Evolutionary conservation across 1,140 invertebrate species (phyloP), one percentile per base, ranked within the genome.

Genomic region (Drosophila elegans): DNA sequence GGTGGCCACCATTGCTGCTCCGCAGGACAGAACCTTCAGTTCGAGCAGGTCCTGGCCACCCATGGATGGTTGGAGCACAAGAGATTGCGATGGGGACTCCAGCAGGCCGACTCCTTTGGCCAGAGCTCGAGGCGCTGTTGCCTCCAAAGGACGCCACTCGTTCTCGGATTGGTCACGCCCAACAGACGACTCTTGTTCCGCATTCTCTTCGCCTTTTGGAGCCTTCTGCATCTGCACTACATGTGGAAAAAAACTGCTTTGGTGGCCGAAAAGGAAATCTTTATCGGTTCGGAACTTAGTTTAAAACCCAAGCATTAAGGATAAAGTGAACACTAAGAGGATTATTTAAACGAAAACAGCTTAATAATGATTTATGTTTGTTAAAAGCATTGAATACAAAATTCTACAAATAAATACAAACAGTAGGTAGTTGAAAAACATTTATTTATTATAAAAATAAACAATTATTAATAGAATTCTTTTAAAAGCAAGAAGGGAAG

Each of bases 131-230:
- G 48, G 2, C n/a, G 48, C 1, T 13, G n/a, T 34, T 51, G 29
- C 9, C 34, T 78, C 0, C 79, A 74, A 49, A 48, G 56, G n/a
- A 61, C 67, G 38, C 53, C 74, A 0, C 39, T 78, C n/a, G 32
- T 78, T 0, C 48, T 82, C 2, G 79, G 79, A 0, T 29, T 82
- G 4, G 71, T 82, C 1, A 74, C 61, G 10, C 79, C 79, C 41
- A 74, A 78, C n/a, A 59, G 62, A 3, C 53, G 45, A 4, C 29
- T 82, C 0, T 51, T 81, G 32, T 81, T 82, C 4, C 74, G 79
- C n/a, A 38, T 81, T 7, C n/a, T 38, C 2, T 74, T 81, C 11
- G 57, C 48, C 27, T 81, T 74, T 55, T 82, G 61, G 16, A 54
- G 52, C 32, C 55, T 68, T 10, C 32, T 78, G 25, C 63, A 81